Evolutionary conservation across 1,140 invertebrate species (phyloP).

Genomic region (Alviniconcha marisindica): DNA sequence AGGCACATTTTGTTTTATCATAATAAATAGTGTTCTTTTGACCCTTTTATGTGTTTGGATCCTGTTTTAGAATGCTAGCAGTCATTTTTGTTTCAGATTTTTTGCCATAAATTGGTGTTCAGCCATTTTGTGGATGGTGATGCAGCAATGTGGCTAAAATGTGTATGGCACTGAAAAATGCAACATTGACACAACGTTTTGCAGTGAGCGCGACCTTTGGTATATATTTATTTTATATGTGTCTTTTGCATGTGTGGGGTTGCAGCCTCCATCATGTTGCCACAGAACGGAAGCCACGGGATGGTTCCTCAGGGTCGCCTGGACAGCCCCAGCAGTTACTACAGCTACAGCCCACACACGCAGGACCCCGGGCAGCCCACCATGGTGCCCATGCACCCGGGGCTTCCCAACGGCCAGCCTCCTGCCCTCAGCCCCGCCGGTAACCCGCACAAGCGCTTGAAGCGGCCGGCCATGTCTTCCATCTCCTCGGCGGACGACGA

Average conservation of each 20-base stretch:
- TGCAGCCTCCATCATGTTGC: slow-evolving; percentile 95
- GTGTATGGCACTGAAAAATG: no score
- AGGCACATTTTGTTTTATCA: no score
- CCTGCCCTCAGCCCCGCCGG: slow-evolving; percentile 68
- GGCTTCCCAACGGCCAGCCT: slow-evolving; percentile 70
- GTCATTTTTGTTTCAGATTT: no score
- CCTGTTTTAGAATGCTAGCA: no score
- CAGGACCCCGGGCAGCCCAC: slow-evolving; percentile 73
- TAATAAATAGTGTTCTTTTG: no score
- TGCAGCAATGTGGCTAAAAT: no score
- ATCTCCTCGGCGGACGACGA: slow-evolving; percentile 81
- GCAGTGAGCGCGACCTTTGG: no score
- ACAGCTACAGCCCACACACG: slow-evolving; percentile 80
- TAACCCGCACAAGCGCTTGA: slow-evolving; percentile 78
- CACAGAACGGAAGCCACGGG: slow-evolving; percentile 83
- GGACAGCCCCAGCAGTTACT: slow-evolving; percentile 94
- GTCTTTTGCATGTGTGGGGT: no score
- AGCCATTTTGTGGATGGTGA: no score
- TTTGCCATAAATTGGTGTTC: no score
- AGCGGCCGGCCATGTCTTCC: slow-evolving; percentile 75
- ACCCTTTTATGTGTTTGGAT: no score
- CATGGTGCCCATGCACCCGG: slow-evolving; percentile 59
- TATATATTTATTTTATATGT: not conserved
- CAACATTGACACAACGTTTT: no score
- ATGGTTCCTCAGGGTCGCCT: slow-evolving; percentile 81